Evolutionary conservation across 2,113 vertebrate genomes (phyloP), one percentile per base, ranked within the genome.

Genomic region (Dendrocopos noguchii): DNA sequence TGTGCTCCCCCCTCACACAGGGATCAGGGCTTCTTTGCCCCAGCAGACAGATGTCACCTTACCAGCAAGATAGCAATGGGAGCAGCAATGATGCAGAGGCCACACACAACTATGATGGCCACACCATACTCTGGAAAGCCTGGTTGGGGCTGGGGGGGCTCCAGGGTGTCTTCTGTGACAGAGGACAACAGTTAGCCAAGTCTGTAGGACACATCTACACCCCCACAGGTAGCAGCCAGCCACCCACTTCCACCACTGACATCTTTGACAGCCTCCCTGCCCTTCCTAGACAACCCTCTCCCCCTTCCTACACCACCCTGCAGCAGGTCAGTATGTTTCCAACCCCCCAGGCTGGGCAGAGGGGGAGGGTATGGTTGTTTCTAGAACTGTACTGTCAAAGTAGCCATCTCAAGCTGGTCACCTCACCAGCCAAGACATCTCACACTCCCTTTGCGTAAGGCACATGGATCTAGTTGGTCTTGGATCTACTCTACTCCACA

Each of bases 121-220:
- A 96, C 77, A 0, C 61, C 87, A 0, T 95, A 96, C 12, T 86
- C 79, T 1, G 97, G 94, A 20, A 96, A 93, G 27, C 68, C 65
- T 0, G 27, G 10, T 6, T 47, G 28, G 3, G 31, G 22, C 2
- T 3, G 9, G 2, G 87, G 78, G 2, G 55, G 87, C 7, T 93
- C 90, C 80, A 97, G 22, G 5, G 70, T 86, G 19, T 82, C 81
- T 82, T 92, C 97, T 98, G 60, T 34, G 68, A 42, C 3, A 34
- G 25, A 80, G 12, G 9, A 68, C 47, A 67, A 22, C 10, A 7
- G 17, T 83, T 2, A 88, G 28, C 15, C 31, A 14, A 77, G 20
- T 27, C 29, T 33, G 34, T 11, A 57, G 28, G 31, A 60, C 8
- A 63, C 10, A 28, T 15, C 21, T 47, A 9, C 50, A 52, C 21